Percentiles rank a stretch among this genome's conserved stretches.
Conservation (phyloP, 1,140 invertebrate genomes). For the Periplaneta americana region DNA sequence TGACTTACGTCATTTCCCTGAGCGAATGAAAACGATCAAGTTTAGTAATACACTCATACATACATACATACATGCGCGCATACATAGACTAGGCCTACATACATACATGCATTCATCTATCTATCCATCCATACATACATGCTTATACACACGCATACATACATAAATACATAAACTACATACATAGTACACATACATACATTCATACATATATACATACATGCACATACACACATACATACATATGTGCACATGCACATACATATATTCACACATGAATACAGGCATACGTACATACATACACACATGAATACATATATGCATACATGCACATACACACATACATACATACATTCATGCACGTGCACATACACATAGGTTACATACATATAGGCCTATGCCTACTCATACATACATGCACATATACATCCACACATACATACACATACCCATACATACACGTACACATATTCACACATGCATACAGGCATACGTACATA, state of each 20-base stretch:
- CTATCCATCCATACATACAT: too few relatives aligned
- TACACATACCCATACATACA: not conserved
- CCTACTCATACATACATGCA: constrained; percentile 2
- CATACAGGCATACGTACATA: not conserved
- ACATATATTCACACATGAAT: not conserved
- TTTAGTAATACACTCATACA: too few relatives aligned
- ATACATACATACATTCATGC: not conserved
- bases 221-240: not conserved
- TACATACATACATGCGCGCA: too few relatives aligned
- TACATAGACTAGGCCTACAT: too few relatives aligned
- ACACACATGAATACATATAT: not conserved
- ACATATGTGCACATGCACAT: not conserved
- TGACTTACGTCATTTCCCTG: too few relatives aligned
- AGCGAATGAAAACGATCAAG: too few relatives aligned
- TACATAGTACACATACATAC: not conserved
- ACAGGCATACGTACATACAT: not conserved
- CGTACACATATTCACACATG: not conserved
- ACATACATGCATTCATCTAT: too few relatives aligned
- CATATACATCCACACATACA: not conserved
- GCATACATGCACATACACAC: not conserved
- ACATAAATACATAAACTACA: too few relatives aligned
- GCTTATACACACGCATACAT: too few relatives aligned
- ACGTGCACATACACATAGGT: not conserved
- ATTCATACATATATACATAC: not conserved
- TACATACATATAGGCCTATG: not conserved